Conservation (phyloP, 2,888 invertebrate species). For the Nephrotoma flavescens region DNA sequence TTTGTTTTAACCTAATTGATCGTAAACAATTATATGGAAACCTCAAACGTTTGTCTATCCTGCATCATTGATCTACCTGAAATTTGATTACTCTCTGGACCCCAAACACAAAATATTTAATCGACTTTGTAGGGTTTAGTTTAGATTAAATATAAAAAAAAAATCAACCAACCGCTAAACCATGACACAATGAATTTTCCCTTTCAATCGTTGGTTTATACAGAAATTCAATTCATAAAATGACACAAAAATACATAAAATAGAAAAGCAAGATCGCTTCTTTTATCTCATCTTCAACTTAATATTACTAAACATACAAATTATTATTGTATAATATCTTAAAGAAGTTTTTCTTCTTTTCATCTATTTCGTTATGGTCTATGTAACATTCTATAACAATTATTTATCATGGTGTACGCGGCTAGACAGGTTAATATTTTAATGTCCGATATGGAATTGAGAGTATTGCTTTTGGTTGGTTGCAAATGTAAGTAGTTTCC, state of each 20-base stretch:
- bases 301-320: background rate
- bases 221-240: background rate
- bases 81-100: background rate
- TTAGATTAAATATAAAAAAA: background rate
- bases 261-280: background rate
- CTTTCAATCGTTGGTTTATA: background rate
- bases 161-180: background rate
- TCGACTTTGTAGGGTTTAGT: background rate
- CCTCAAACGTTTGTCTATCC: background rate
- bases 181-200: background rate
- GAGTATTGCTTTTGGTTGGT: background rate
- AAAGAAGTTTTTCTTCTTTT: background rate
- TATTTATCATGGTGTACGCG: background rate
- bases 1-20: background rate
- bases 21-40: background rate
- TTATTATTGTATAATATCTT: background rate
- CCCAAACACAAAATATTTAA: background rate
- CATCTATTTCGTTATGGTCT: background rate
- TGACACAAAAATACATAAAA: background rate
- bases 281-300: background rate
- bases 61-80: background rate
- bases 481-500: background rate
- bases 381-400: background rate
- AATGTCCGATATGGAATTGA: background rate
- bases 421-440: background rate